A percentile compares a stretch with the other conserved stretches of the same genome.
These are phyloP conservation scores for Porites australiensis DNA, from an alignment of 64 coral and sea anemone species.

Conservation along the genomic window DNA sequence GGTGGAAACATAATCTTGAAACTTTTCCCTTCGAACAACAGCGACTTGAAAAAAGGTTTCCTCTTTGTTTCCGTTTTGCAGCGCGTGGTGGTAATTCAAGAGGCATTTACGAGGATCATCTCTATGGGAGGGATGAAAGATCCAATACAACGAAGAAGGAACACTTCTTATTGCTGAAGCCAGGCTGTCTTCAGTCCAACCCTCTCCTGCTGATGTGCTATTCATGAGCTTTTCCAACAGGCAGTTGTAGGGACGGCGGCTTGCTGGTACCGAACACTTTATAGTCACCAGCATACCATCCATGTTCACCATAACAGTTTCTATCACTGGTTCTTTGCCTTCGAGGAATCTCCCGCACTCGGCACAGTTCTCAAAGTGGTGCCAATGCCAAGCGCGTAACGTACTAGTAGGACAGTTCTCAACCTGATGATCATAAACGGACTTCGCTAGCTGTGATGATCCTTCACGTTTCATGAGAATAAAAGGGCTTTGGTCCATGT, in stretches of 20 bases:
- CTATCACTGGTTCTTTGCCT: neutral
- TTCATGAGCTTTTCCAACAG: neutral
- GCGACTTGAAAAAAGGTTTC: neutral
- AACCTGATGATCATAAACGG: neutral
- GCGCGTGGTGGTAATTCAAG: conserved; percentile 48
- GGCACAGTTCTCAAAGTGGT: neutral
- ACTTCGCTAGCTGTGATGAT: neutral
- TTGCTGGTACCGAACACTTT: neutral
- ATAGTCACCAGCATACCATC: neutral
- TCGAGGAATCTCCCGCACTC: conserved; percentile 33
- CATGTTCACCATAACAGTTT: neutral
- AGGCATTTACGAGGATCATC: conserved; percentile 37
- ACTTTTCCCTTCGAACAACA: conserved; percentile 52
- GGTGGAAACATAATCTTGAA: conserved; percentile 1
- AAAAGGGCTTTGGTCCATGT: conserved; percentile 6
- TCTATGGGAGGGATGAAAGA: conserved; percentile 55
- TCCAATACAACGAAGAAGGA: conserved; percentile 7
- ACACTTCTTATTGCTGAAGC: no score
- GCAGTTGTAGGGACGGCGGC: neutral
- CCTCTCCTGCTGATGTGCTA: neutral
- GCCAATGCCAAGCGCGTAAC: conserved; percentile 50
- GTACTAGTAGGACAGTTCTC: neutral
- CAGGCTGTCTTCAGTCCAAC: neutral
- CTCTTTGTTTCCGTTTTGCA: neutral
- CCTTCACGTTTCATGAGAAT: neutral